These are phyloP conservation scores for Mesoligia furuncula DNA, from an alignment of 2,888 invertebrate genomes.

Conservation along the genomic window DNA sequence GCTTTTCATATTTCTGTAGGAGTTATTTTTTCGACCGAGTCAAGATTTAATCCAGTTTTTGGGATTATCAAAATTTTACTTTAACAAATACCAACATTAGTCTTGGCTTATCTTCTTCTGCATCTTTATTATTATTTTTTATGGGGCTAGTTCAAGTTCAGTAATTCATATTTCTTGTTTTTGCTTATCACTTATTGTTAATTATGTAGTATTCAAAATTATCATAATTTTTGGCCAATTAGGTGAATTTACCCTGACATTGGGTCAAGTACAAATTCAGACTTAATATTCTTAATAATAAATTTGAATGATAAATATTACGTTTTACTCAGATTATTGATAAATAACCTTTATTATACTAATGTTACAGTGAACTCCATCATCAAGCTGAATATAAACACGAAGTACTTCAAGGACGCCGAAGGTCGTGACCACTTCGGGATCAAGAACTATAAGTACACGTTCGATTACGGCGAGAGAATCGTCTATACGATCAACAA, in stretches of 20 bases:
- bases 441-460: slow-evolving; percentile 85
- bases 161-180: background rate
- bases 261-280: background rate
- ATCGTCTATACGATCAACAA: slow-evolving; percentile 86
- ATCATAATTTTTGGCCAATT: background rate
- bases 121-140: background rate
- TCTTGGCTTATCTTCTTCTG: background rate
- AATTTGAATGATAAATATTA: background rate
- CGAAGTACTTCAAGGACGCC: slow-evolving; percentile 86
- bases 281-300: background rate
- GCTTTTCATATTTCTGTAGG: background rate
- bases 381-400: slow-evolving; percentile 86
- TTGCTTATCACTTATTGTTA: background rate
- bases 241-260: background rate
- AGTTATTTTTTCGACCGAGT: background rate
- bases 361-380: slow-evolving; percentile 84
- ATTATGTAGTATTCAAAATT: background rate
- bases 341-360: background rate
- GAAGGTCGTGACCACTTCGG: slow-evolving; percentile 87
- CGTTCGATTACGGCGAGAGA: slow-evolving; percentile 86
- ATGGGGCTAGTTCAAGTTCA: background rate
- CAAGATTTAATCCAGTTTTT: background rate
- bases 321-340: background rate
- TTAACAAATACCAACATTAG: background rate
- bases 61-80: background rate